A percentile compares a stretch with the other conserved stretches of the same genome.
Conservation (phyloP, 2,113 vertebrate species). For the Tetraodon nigroviridis region DNA sequence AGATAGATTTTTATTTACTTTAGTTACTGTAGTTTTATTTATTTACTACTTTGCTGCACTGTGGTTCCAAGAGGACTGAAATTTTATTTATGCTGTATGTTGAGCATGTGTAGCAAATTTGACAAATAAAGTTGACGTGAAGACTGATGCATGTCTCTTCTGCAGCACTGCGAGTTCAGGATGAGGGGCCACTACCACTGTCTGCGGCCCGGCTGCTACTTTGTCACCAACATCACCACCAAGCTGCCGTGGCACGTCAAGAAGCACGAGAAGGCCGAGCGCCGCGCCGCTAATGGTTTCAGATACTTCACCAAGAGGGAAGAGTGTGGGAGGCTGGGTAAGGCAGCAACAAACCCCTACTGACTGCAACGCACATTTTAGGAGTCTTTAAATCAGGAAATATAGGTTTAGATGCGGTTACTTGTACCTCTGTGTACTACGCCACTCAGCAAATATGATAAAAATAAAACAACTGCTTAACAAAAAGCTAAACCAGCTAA, state of each 20-base stretch:
- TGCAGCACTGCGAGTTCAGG: slow-evolving; percentile 96
- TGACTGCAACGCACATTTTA: not conserved
- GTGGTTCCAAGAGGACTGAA: too few relatives aligned
- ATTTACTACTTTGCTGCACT: too few relatives aligned
- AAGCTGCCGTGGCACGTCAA: slow-evolving; percentile 98
- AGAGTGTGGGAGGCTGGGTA: slow-evolving; percentile 92
- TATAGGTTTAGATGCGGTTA: too few relatives aligned
- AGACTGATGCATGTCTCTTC: slow-evolving; percentile 7
- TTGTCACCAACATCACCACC: slow-evolving; percentile 99
- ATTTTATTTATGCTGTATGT: too few relatives aligned
- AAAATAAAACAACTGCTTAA: too few relatives aligned
- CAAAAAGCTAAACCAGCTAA: too few relatives aligned
- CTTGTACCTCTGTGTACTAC: too few relatives aligned
- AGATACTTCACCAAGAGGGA: slow-evolving; percentile 98
- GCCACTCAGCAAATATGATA: too few relatives aligned
- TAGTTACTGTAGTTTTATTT: too few relatives aligned
- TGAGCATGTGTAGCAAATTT: too few relatives aligned
- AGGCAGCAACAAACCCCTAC: slow-evolving; percentile 16
- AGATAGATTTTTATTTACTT: too few relatives aligned
- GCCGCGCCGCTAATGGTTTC: slow-evolving; percentile 95
- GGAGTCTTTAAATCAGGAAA: too few relatives aligned
- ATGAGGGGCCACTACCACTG: slow-evolving; percentile 99
- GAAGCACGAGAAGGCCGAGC: slow-evolving; percentile 97
- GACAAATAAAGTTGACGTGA: not conserved
- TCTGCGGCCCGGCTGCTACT: slow-evolving; percentile 89